These are phyloP conservation scores for Macrophya alboannulata DNA, from an alignment of 2,888 invertebrate genomes.

Conservation along the genomic window DNA sequence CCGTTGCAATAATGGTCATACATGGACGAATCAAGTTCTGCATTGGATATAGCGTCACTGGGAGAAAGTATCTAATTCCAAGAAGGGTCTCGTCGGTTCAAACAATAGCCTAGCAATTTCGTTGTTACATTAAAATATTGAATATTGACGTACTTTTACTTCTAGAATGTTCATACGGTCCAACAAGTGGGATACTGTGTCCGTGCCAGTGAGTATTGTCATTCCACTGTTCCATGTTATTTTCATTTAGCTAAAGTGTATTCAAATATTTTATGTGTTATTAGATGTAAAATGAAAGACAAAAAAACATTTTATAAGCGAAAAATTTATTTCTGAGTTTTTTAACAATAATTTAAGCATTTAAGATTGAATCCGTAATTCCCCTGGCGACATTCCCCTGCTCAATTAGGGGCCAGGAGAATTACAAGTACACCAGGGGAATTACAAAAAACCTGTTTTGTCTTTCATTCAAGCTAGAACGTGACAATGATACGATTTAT, in stretches of 20 bases:
- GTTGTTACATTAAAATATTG: no score
- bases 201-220: neutral
- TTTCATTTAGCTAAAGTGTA: neutral
- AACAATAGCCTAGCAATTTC: no score
- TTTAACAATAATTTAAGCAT: neutral
- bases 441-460: conserved; percentile 7
- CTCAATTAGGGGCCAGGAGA: conserved; percentile 11
- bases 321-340: conserved; percentile 4
- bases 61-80: no score
- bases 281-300: neutral
- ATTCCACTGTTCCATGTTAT: neutral
- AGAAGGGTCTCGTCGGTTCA: no score
- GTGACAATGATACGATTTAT: neutral
- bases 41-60: no score
- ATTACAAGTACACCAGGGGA: neutral
- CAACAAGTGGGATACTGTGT: neutral
- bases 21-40: no score
- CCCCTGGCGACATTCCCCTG: no score
- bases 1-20: no score
- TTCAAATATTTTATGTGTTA: neutral
- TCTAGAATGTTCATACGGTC: no score
- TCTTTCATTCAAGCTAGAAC: neutral
- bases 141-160: no score
- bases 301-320: neutral
- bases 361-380: neutral